Evolutionary conservation across 2,888 invertebrate genomes (phyloP).

Genomic region (Hecatera dysodea): DNA sequence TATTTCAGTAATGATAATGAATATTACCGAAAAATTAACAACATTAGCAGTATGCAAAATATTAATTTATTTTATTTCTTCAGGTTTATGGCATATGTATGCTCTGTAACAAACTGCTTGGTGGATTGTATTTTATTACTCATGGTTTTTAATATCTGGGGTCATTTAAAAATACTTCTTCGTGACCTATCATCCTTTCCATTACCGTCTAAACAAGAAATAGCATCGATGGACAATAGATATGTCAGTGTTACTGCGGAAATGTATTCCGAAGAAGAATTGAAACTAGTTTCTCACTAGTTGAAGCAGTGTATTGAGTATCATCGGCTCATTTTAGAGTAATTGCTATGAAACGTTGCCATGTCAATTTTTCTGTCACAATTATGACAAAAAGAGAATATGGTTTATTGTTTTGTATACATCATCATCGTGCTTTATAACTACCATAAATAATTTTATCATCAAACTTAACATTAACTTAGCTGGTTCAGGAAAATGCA

Average conservation of each 20-base stretch:
- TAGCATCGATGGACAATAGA: background rate
- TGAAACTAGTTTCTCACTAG: slow-evolving; percentile 12
- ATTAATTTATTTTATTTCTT: slow-evolving; percentile 1
- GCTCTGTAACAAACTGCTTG: slow-evolving; percentile 21
- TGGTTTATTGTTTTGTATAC: too few relatives aligned
- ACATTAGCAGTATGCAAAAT: too few relatives aligned
- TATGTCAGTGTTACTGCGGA: background rate
- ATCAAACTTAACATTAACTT: too few relatives aligned
- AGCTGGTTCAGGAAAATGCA: too few relatives aligned
- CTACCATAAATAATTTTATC: background rate
- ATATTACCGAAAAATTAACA: too few relatives aligned
- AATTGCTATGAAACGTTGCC: slow-evolving; percentile 10
- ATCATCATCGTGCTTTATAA: too few relatives aligned
- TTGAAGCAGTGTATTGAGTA: slow-evolving; percentile 49
- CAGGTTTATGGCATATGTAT: slow-evolving; percentile 22
- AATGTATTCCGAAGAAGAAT: slow-evolving; percentile 49
- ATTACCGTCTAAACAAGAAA: slow-evolving; percentile 10
- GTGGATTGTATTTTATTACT: slow-evolving; percentile 21
- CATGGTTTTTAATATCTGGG: slow-evolving; percentile 40
- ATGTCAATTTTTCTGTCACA: background rate
- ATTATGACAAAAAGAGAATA: background rate
- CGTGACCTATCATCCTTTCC: slow-evolving; percentile 27
- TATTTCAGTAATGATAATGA: too few relatives aligned
- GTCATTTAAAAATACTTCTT: slow-evolving; percentile 37
- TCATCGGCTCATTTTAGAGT: slow-evolving; percentile 43